These are phyloP conservation scores for Drosophila putrida DNA, from an alignment of 2,888 invertebrate species.

Conservation along the genomic window DNA sequence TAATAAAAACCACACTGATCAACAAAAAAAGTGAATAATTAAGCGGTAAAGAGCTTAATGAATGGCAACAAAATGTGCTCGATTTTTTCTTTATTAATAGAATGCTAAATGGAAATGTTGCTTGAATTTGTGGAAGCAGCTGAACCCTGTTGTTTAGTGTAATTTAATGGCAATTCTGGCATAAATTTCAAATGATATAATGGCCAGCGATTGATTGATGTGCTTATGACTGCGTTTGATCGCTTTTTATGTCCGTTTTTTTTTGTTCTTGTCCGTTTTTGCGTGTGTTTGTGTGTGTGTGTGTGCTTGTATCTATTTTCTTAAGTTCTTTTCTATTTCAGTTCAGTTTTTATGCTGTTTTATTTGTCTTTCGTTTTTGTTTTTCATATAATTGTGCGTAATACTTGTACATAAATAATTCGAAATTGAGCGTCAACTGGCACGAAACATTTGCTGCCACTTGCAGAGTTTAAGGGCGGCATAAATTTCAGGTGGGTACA, in stretches of 20 bases:
- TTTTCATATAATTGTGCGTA: constrained; percentile 49
- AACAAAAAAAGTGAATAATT: constrained; percentile 13
- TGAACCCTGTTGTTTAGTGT: constrained; percentile 25
- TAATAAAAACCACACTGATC: constrained; percentile 12
- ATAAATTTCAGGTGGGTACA: constrained; percentile 35
- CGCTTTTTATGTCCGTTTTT: constrained; percentile 11
- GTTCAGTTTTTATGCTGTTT: neutral
- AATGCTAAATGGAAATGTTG: constrained; percentile 3
- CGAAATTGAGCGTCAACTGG: constrained; percentile 58
- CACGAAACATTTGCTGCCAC: constrained; percentile 53
- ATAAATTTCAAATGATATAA: constrained; percentile 29
- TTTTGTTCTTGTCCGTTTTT: neutral
- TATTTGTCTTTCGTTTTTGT: constrained; percentile 6
- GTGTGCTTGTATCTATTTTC: neutral
- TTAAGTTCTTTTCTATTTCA: neutral
- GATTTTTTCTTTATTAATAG: neutral
- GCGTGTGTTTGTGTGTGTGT: too few species aligned
- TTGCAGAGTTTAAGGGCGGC: constrained; percentile 38
- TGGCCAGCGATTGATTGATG: constrained; percentile 54
- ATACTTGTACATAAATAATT: constrained; percentile 52
- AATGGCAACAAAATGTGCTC: neutral
- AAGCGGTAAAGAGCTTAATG: constrained; percentile 2
- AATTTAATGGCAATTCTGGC: constrained; percentile 31
- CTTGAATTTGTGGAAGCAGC: neutral
- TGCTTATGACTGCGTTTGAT: constrained; percentile 28